Evolutionary conservation across 2,888 invertebrate genomes (phyloP).

Genomic region (Chydorus sphaericus): DNA sequence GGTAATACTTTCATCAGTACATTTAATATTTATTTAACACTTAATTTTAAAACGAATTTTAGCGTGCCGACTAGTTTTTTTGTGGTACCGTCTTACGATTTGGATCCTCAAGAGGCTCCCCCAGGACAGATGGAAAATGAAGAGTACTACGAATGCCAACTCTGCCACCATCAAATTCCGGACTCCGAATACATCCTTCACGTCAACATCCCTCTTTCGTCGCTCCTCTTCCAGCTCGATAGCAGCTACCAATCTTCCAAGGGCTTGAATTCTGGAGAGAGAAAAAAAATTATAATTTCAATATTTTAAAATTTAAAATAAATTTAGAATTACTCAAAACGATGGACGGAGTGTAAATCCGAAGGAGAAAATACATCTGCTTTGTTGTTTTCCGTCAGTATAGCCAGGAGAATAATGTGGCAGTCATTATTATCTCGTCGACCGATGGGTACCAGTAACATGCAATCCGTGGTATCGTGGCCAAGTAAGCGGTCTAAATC

Average conservation of each 20-base stretch:
- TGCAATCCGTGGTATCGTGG: background rate
- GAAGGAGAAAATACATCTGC: conserved; percentile 20
- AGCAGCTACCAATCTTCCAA: conserved; percentile 49
- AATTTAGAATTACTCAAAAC: conserved; percentile 25
- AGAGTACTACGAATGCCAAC: too few species aligned
- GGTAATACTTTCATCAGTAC: too few species aligned
- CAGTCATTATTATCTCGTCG: background rate
- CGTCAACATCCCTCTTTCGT: conserved; percentile 44
- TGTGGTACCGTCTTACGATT: too few species aligned
- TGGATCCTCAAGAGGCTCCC: too few species aligned
- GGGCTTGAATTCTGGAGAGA: conserved; percentile 36
- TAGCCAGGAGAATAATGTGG: background rate
- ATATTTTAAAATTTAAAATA: conserved; percentile 1
- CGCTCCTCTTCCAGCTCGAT: conserved; percentile 46
- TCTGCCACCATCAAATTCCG: too few species aligned
- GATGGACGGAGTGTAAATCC: conserved; percentile 25
- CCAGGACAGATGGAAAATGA: too few species aligned
- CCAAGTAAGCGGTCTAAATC: background rate
- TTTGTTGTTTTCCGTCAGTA: conserved; percentile 23
- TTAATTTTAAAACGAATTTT: too few species aligned
- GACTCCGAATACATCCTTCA: conserved; percentile 54
- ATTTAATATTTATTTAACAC: too few species aligned
- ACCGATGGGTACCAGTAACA: background rate
- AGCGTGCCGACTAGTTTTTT: too few species aligned
- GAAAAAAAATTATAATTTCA: conserved; percentile 9